Evolutionary conservation across 2,113 vertebrate genomes (phyloP).

Genomic region (Verasper variegatus): DNA sequence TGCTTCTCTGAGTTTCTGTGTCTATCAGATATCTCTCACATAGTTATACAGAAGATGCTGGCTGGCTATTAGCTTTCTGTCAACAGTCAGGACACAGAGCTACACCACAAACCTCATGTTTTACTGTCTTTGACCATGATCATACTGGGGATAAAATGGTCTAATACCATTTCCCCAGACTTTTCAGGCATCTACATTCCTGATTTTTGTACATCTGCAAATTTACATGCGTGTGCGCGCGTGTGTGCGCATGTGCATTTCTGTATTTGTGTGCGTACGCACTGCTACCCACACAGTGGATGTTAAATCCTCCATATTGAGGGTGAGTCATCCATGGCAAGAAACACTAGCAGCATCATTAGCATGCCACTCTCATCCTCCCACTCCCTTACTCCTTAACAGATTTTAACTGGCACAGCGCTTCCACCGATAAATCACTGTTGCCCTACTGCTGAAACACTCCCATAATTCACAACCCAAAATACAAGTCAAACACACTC

Average conservation of each 20-base stretch:
- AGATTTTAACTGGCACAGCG: constrained; percentile 78
- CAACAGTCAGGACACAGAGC: neutral
- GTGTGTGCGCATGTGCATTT: neutral
- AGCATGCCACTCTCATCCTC: constrained; percentile 80
- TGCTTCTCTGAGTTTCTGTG: constrained; percentile 2
- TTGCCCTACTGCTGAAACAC: constrained; percentile 59
- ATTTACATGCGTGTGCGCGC: constrained; percentile 3
- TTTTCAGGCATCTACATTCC: neutral
- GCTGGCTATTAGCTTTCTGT: neutral
- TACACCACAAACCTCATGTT: neutral
- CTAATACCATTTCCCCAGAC: neutral
- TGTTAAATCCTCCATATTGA: constrained; percentile 74
- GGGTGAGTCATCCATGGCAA: constrained; percentile 80
- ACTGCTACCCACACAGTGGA: constrained; percentile 66
- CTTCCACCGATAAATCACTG: constrained; percentile 68
- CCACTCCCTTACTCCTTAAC: constrained; percentile 75
- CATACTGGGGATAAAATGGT: too few relatives aligned
- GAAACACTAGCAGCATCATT: constrained; percentile 80
- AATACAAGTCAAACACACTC: constrained; percentile 63
- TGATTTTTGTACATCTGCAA: constrained; percentile 32
- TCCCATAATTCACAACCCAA: constrained; percentile 59
- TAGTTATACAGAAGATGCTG: neutral
- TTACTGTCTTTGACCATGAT: too few relatives aligned
- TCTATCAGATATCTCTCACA: neutral
- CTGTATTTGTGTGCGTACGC: too few relatives aligned